Evolutionary conservation across 1,140 invertebrate genomes (phyloP).

Genomic region (Epicauta chinensis): DNA sequence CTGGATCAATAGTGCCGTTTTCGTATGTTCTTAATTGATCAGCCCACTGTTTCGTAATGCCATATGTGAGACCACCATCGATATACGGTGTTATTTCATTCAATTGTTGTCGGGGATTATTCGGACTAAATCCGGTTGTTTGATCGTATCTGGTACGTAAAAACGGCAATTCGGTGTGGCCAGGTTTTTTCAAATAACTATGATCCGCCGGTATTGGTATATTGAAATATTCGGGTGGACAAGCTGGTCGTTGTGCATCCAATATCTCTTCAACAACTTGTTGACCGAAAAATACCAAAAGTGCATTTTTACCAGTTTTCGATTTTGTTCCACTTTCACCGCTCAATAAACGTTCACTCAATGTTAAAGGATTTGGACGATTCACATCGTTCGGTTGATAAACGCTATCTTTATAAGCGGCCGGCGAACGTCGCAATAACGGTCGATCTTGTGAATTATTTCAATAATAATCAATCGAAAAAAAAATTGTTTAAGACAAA

Average conservation of each 20-base stretch:
- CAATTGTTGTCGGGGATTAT: slow-evolving; percentile 54
- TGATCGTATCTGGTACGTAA: slow-evolving; percentile 48
- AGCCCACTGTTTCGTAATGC: slow-evolving; percentile 52
- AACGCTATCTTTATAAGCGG: slow-evolving; percentile 59
- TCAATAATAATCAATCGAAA: not conserved
- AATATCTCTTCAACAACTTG: slow-evolving; percentile 60
- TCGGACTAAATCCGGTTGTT: slow-evolving; percentile 46
- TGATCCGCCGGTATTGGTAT: slow-evolving; percentile 48
- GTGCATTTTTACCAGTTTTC: slow-evolving; percentile 53
- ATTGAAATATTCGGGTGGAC: slow-evolving; percentile 54
- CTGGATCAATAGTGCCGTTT: slow-evolving; percentile 44
- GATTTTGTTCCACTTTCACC: slow-evolving; percentile 46
- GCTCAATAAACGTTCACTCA: slow-evolving; percentile 50
- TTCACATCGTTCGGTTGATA: slow-evolving; percentile 46
- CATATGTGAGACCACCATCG: slow-evolving; percentile 56
- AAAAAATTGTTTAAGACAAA: not conserved
- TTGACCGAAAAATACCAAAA: slow-evolving; percentile 64
- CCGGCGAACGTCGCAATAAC: slow-evolving; percentile 51
- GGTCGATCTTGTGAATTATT: slow-evolving; percentile 42
- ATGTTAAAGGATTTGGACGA: slow-evolving; percentile 50
- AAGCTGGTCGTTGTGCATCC: slow-evolving; percentile 52
- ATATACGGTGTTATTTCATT: slow-evolving; percentile 59
- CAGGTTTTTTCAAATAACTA: slow-evolving; percentile 29
- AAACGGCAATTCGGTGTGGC: slow-evolving; percentile 48
- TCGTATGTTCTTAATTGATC: slow-evolving; percentile 48